phyloP scores from a whole-genome alignment of 2,797 vertebrate species.

The Megalops cyprinoides region DNA sequence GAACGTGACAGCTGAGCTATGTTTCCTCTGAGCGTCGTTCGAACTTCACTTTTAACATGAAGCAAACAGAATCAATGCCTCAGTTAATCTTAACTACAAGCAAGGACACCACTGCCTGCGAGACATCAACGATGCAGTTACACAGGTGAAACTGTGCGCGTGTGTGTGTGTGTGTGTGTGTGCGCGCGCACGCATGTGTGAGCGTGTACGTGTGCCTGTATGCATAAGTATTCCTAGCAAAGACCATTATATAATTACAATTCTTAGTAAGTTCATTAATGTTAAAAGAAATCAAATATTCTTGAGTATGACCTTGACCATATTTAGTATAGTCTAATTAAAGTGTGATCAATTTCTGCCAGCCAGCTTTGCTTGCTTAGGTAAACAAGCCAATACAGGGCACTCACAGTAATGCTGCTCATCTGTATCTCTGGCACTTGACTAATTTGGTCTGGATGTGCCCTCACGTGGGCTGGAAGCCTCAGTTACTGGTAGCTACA shows the following conservation, averaged over 20 bases:
- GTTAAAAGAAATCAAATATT: conserved; percentile 23
- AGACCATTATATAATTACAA: conserved; percentile 14
- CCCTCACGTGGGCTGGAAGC: neutral
- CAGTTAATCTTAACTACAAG: neutral
- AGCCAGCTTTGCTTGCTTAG: conserved; percentile 5
- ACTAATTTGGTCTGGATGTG: neutral
- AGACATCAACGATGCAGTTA: neutral
- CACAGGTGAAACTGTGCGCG: too few species aligned
- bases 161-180: neutral
- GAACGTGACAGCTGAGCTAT: neutral
- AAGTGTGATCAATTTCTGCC: conserved; percentile 20
- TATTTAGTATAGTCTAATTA: conserved; percentile 27
- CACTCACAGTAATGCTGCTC: neutral
- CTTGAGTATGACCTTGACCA: neutral
- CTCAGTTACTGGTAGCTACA: neutral
- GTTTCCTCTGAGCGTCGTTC: neutral
- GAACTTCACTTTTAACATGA: conserved; percentile 11
- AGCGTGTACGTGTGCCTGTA: neutral
- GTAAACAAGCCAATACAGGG: neutral
- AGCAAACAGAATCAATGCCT: neutral
- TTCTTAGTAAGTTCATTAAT: conserved; percentile 30
- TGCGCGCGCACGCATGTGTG: neutral
- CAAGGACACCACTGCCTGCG: neutral
- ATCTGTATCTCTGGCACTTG: neutral
- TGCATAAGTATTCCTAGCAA: neutral